These are phyloP conservation scores for Podocnemis expansa DNA, from an alignment of 2,113 vertebrate species.

Conservation along the genomic window DNA sequence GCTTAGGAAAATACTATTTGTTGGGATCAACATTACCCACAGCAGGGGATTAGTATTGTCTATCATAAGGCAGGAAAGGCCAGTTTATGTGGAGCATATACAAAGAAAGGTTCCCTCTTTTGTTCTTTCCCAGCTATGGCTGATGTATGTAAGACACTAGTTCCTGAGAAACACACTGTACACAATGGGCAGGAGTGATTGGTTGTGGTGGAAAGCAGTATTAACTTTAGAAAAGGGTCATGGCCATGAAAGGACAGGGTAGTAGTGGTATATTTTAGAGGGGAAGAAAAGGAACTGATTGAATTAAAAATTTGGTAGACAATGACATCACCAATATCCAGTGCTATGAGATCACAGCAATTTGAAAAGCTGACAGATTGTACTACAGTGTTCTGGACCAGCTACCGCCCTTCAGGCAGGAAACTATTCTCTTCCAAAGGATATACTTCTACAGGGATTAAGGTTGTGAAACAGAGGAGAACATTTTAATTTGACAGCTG, in stretches of 20 bases:
- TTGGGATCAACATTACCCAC: background rate
- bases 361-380: background rate
- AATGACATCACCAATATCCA: background rate
- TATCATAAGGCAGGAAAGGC: background rate
- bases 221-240: background rate
- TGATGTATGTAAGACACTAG: background rate
- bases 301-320: background rate
- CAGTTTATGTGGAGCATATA: rapidly evolving
- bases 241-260: background rate
- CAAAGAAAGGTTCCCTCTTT: background rate
- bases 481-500: background rate
- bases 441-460: background rate
- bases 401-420: rapidly evolving
- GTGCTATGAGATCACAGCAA: background rate
- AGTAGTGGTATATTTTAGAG: background rate
- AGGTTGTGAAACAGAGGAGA: background rate
- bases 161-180: background rate
- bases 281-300: background rate
- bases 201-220: background rate
- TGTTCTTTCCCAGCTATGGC: background rate
- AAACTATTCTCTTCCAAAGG: background rate
- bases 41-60: background rate
- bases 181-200: rapidly evolving
- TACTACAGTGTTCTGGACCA: background rate
- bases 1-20: background rate